These are phyloP conservation scores for Branchipolynoe longqiensis DNA, from an alignment of 2,888 invertebrate species.

Conservation along the genomic window DNA sequence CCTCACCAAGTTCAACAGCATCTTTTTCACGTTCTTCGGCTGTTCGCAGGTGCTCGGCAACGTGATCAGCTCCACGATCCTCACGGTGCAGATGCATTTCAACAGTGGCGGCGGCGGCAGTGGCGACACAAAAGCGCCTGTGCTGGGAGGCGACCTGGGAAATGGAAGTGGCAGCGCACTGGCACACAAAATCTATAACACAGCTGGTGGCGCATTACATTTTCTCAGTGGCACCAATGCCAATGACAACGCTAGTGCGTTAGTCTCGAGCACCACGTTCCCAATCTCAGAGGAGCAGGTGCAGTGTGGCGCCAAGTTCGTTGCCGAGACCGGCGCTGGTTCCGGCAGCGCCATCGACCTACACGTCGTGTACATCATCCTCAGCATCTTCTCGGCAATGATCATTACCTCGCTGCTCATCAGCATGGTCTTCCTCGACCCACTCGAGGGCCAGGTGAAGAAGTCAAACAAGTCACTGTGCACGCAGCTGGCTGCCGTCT, in stretches of 20 bases:
- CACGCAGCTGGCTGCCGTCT: constrained; percentile 70
- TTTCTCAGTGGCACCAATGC: no score
- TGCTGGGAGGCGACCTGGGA: no score
- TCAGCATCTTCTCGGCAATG: constrained; percentile 74
- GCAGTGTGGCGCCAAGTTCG: constrained; percentile 19
- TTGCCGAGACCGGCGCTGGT: background rate
- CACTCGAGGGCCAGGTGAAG: constrained; percentile 70
- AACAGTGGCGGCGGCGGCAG: background rate
- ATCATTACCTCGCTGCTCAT: constrained; percentile 72
- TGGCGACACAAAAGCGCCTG: no score
- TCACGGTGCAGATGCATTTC: constrained; percentile 33
- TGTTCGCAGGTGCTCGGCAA: constrained; percentile 70
- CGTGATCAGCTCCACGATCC: constrained; percentile 66
- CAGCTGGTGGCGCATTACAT: no score
- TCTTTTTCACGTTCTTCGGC: constrained; percentile 77
- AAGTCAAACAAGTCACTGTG: constrained; percentile 63
- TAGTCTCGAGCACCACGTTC: background rate
- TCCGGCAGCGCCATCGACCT: constrained; percentile 12
- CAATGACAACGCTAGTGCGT: background rate
- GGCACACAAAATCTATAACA: no score
- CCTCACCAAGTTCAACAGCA: constrained; percentile 77
- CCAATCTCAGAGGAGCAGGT: background rate
- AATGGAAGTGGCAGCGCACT: no score
- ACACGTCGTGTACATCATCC: constrained; percentile 69
- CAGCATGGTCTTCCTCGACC: constrained; percentile 73